Base-by-base conservation (phyloP, 30 jellyfish, hydroid and myxozoan genomes). In the Phacellophora camtschatica region DNA sequence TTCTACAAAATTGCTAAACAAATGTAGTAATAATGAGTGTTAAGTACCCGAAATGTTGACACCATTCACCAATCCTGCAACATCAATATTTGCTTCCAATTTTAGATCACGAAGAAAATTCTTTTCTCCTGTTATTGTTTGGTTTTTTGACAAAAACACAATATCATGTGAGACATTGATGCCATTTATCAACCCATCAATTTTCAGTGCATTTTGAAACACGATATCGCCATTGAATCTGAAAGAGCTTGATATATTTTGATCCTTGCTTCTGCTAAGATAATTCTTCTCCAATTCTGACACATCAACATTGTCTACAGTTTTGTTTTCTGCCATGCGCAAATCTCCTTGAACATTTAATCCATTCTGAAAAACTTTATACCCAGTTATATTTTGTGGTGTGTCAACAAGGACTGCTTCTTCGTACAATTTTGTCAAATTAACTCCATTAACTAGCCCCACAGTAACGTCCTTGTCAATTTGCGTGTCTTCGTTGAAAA, bases 141-240 rank as follows among this genome's bases (percentile, higher is more conserved):
- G 87, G 29, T 66, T 79, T 11, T 71, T 64, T 20, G 89, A 88
- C 2, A 79, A 80, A 11, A 31, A 43, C 27, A 93, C 73, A 30
- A 93, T 30, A 68, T 93, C 97, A 4, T 46, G 33, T 34, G 97
- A 54, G 15, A 93, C 57, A 65, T 63, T 71, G 56, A 93, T 49
- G 16, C 90, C 97, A 81, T 86, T 86, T n/a, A 93, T 28, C 15
- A 73, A 20, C 3, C 97, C 96, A 53, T 69, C 58, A 0, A 90
- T 80, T 39, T 33, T 39, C 66, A 84, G 22, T 24, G 54, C 59
- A 27, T 29, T 66, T 19, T 54, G 32, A 46, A 84, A 71, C 19
- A 31, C 36, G 10, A 71, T 71, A 28, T 63, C 58, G 37, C 79
- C 77, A 25, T 70, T 27, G 62, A 90, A 77, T 1, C 15, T 25